Percentiles rank a stretch among this genome's conserved stretches.
Evolutionary conservation across 2,113 vertebrate genomes (phyloP).

Genomic region (Chaetura pelagica): DNA sequence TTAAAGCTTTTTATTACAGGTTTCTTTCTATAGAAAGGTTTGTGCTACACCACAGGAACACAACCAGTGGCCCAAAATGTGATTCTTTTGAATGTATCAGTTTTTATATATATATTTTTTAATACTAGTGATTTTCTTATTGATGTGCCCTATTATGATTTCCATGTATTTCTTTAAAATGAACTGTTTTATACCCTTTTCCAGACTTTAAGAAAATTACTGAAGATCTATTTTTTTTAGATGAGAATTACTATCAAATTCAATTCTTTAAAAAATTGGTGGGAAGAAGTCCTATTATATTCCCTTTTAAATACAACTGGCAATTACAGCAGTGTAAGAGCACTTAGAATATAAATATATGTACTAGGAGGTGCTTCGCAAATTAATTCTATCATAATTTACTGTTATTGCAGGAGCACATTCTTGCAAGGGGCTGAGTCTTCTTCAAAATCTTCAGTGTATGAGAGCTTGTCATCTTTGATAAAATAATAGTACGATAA

Average conservation of each 20-base stretch:
- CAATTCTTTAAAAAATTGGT: background rate
- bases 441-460: background rate
- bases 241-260: background rate
- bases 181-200: background rate
- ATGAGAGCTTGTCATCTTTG: background rate
- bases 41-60: background rate
- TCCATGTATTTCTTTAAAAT: background rate
- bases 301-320: background rate
- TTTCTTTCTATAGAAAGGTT: background rate
- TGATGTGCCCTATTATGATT: background rate
- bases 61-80: background rate
- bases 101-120: background rate
- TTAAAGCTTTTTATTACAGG: background rate
- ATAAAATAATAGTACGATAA: background rate
- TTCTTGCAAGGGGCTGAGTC: background rate
- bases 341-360: background rate
- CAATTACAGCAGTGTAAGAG: background rate
- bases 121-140: background rate
- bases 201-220: background rate
- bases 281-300: background rate
- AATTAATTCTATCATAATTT: background rate
- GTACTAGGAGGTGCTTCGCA: background rate
- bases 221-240: background rate
- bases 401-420: background rate
- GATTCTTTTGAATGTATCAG: background rate